Evolutionary conservation across 1,140 invertebrate species (phyloP).

Genomic region (Intoshia linei): DNA sequence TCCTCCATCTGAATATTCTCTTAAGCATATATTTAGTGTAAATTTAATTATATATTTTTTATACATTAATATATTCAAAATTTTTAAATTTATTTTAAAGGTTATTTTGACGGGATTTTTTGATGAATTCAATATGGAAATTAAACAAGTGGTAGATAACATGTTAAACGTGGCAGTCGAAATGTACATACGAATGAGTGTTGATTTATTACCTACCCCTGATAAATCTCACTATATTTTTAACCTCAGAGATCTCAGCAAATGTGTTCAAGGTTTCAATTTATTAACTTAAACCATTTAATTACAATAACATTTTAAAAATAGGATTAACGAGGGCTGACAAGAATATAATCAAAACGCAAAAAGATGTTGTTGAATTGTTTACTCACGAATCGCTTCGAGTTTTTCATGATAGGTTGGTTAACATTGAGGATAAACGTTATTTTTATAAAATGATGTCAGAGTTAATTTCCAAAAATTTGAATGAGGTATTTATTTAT

Average conservation of each 20-base stretch:
- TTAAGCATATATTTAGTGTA: conserved; percentile 23
- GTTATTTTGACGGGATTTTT: conserved; percentile 41
- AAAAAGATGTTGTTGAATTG: conserved; percentile 16
- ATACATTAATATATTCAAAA: background rate
- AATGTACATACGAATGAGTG: conserved; percentile 21
- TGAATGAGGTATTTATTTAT: conserved; percentile 14
- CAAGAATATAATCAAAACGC: conserved; percentile 14
- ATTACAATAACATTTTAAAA: conserved; percentile 9
- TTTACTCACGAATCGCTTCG: conserved; percentile 22
- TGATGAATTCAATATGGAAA: conserved; percentile 19
- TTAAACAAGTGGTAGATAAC: conserved; percentile 22
- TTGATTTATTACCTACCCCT: conserved; percentile 22
- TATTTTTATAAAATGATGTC: conserved; percentile 20
- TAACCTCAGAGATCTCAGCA: conserved; percentile 22
- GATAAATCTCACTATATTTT: conserved; percentile 25
- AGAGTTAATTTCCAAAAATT: conserved; percentile 21
- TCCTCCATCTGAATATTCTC: conserved; percentile 19
- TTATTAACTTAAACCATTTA: background rate
- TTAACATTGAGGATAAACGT: conserved; percentile 21
- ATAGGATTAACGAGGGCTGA: conserved; percentile 20
- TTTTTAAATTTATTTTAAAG: conserved; percentile 13
- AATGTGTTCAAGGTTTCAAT: conserved; percentile 21
- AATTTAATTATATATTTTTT: conserved; percentile 6
- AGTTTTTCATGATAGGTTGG: conserved; percentile 23
- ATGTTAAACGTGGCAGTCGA: conserved; percentile 21